These are phyloP conservation scores for Holothuria glaberrima DNA, from an alignment of 35 echinoderm and acorn worm species.

Conservation along the genomic window DNA sequence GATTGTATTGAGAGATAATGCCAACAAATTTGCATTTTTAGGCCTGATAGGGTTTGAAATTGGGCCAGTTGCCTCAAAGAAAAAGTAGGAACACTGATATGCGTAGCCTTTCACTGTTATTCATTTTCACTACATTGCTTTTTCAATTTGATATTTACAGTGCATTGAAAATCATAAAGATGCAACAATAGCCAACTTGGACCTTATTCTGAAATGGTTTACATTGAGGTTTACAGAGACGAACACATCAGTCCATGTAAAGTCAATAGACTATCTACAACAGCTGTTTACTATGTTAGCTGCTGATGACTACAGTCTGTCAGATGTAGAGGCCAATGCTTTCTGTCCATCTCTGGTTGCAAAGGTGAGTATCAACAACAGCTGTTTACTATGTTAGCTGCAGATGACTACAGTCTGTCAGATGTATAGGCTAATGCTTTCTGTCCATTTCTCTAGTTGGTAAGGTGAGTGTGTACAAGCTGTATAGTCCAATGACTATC, in stretches of 20 bases:
- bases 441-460: constrained; percentile 88
- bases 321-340: constrained; percentile 78
- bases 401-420: constrained; percentile 74
- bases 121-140: background rate
- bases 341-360: constrained; percentile 91
- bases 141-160: constrained; percentile 37
- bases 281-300: constrained; percentile 80
- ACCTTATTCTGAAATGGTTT: constrained; percentile 85
- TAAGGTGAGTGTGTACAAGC: too few relatives aligned
- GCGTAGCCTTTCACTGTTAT: too few relatives aligned
- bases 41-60: too few relatives aligned
- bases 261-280: constrained; percentile 68
- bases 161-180: constrained; percentile 72
- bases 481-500: constrained; percentile 67
- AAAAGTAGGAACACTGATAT: too few relatives aligned
- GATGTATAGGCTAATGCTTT: constrained; percentile 83
- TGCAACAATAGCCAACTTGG: constrained; percentile 77
- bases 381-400: too few relatives aligned
- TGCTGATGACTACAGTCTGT: constrained; percentile 77
- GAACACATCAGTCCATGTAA: constrained; percentile 85
- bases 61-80: too few relatives aligned
- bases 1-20: too few relatives aligned
- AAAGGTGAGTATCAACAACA: too few relatives aligned
- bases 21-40: too few relatives aligned
- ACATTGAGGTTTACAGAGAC: constrained; percentile 95